These are phyloP conservation scores for Rattus rattus DNA, from an alignment of 2,113 vertebrate species.

Conservation along the genomic window DNA sequence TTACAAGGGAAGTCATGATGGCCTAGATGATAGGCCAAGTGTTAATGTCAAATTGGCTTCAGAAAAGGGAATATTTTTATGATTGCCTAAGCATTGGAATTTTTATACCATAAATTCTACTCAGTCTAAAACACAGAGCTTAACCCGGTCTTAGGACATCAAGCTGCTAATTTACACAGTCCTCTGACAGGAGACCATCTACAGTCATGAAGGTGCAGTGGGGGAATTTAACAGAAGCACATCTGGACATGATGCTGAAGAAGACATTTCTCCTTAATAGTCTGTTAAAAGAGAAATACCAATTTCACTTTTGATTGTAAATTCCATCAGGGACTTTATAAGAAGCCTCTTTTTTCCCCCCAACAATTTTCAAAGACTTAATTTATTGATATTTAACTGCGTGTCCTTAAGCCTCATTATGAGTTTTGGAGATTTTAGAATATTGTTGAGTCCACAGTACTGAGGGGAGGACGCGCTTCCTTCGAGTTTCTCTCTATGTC, in stretches of 20 bases:
- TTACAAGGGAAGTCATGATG: constrained; percentile 61
- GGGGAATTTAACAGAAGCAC: constrained; percentile 68
- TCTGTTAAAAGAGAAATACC: constrained; percentile 57
- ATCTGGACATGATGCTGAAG: constrained; percentile 56
- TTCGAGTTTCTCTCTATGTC: neutral
- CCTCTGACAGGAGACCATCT: constrained; percentile 71
- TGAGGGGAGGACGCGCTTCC: neutral
- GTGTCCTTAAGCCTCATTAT: neutral
- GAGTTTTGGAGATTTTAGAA: constrained; percentile 1
- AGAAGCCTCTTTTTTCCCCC: neutral
- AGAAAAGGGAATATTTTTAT: constrained; percentile 75
- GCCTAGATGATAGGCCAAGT: constrained; percentile 67
- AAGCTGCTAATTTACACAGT: constrained; percentile 75
- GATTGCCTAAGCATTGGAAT: constrained; percentile 76
- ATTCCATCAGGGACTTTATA: constrained; percentile 32
- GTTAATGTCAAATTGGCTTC: constrained; percentile 69
- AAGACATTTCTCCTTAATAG: constrained; percentile 63
- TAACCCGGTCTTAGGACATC: constrained; percentile 70
- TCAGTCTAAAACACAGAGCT: constrained; percentile 72
- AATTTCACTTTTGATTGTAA: constrained; percentile 41
- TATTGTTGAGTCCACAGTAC: neutral
- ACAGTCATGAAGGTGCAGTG: constrained; percentile 21
- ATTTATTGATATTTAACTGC: constrained; percentile 34
- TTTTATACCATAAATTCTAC: constrained; percentile 76
- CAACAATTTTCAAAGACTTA: constrained; percentile 33